Base-by-base conservation (phyloP, 2,113 vertebrate species). In the Aegotheles bennettii region DNA sequence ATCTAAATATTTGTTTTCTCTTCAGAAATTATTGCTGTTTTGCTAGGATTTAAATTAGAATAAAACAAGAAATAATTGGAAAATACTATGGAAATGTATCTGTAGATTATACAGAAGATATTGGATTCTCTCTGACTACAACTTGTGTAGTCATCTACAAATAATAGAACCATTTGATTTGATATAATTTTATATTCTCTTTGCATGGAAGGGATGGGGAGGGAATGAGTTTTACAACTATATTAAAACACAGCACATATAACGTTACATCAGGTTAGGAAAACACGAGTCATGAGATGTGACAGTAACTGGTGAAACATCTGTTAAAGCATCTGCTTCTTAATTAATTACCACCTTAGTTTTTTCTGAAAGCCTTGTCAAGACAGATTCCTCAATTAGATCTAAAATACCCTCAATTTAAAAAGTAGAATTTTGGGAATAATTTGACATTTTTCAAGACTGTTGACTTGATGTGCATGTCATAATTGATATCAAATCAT, bases 241-340 rank as follows among this genome's bases (percentile, higher is more conserved):
- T 25, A 15, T 78, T 85, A 77, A 57, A 89, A 64, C 29, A 29
- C 28, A 77, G 57, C 8, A 8, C 1, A 3, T 85, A 20, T 20
- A 68, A 31, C 59, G 42, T 43, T 90, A 31, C 23, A 48, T 33
- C 40, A 64, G 64, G 14, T 90, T 82, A 12, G 25, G 60, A 84
- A 95, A 84, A 57, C 42, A 45, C 16, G 43, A 76, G 13, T 78
- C 45, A 23, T 33, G n/a, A 73, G 78, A 76, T 80, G 38, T 67
- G 80, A 73, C 67, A 69, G 59, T 35, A 90, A 79, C 77, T 75
- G 79, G 38, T 10, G 20, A 84, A 96, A 95, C 97, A 97, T 95
- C 97, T 97, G 97, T 56, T 94, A 81, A 68, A 65, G 51, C 97
- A 97, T 87, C 94, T 97, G 96, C 79, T 91, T 91, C 84, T 68